Base-by-base conservation (phyloP, 2,113 vertebrate species). In the Kobus ellipsiprymnus region DNA sequence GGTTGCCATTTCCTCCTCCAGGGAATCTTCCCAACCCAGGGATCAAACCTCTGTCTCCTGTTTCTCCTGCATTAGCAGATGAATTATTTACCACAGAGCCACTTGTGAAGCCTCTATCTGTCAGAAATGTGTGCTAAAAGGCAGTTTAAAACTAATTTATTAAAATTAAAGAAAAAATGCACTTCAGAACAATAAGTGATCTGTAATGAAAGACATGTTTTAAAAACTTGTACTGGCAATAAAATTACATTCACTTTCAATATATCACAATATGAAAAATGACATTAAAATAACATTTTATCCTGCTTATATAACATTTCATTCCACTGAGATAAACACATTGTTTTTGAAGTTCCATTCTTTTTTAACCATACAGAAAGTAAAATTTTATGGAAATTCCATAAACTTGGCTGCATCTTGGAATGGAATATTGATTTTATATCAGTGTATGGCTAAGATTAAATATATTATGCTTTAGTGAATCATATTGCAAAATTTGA, bases 31-130 rank as follows among this genome's bases (percentile, higher is more conserved):
- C 36, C 21, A 44, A 74, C 12, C 11, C 64, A 36, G 5, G 9
- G 19, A 71, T 36, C 0, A 0, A 36, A 23, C 11, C 36, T 40
- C 11, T 1, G 0, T 44, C 21, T 74, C 36, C 71, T 74, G 36
- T 74, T 36, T 74, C 71, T 74, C 36, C 21, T 74, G 36, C 71
- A 25, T 74, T 74, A 74, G 11, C 36, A 74, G 36, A 40, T 44
- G 11, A 74, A 44, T 74, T 40, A 21, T 74, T 74, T 74, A 74
- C 36, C 36, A 44, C 21, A 25, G 71, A 44, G 36, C 71, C 36
- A 74, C 36, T 74, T 74, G 21, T 71, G 71, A 74, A 40, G 3
- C 11, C 36, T 77, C 59, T 78, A 5, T 48, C 77, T 67, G 5
- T 48, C 62, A 91, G 10, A 25, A 3, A 0, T 67, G 15, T 29